phyloP scores from a whole-genome alignment of 2,113 vertebrate genomes.

The Hepsetus odoe region DNA sequence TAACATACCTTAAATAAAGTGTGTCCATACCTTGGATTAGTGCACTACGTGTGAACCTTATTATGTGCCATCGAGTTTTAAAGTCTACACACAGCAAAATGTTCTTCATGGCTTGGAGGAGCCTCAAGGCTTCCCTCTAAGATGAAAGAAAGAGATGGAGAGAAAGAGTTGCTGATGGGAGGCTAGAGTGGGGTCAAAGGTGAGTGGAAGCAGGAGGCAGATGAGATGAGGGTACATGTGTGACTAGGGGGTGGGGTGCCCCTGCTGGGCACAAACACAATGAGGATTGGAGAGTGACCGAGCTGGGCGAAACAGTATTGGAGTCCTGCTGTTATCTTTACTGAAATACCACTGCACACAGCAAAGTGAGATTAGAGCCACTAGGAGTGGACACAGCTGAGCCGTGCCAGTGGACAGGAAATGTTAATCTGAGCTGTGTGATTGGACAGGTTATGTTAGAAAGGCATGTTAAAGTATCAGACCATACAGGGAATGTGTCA shows the following conservation, averaged over 20 bases:
- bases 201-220: constrained; percentile 61
- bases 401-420: constrained; percentile 11
- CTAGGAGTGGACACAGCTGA: neutral
- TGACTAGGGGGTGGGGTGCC: constrained; percentile 50
- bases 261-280: constrained; percentile 36
- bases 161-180: neutral
- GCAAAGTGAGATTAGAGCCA: constrained; percentile 4
- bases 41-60: neutral
- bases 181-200: constrained; percentile 26
- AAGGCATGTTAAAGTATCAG: neutral
- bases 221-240: constrained; percentile 60
- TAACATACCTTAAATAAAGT: neutral
- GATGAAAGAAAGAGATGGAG: neutral
- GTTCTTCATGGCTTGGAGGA: neutral
- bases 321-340: constrained; percentile 1
- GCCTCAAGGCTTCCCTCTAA: neutral
- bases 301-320: neutral
- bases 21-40: neutral
- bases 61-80: neutral
- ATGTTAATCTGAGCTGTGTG: neutral
- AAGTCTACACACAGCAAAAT: neutral
- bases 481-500: neutral
- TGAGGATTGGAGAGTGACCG: constrained; percentile 17
- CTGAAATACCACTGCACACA: constrained; percentile 34
- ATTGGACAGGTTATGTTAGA: neutral